Percentiles rank a stretch among this genome's conserved stretches.
Evolutionary conservation across 92 coral and sea anemone species (phyloP).

Genomic region (Actinernus sp.): DNA sequence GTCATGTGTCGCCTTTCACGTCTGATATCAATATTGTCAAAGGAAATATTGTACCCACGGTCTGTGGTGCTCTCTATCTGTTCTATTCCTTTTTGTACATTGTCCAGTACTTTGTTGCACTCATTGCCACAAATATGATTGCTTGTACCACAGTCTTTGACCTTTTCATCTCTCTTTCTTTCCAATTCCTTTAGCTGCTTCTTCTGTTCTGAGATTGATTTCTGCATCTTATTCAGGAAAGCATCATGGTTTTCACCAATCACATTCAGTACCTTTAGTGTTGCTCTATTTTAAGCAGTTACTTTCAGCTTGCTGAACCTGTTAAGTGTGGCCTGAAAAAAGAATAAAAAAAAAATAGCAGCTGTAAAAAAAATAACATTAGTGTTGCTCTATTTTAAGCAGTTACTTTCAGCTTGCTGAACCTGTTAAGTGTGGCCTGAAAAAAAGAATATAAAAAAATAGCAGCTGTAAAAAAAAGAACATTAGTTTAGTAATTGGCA

Average conservation of each 20-base stretch:
- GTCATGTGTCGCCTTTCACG: conserved; percentile 4
- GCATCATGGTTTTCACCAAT: neutral
- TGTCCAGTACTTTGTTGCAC: neutral
- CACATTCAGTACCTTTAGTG: neutral
- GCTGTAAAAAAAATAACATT: too few relatives aligned
- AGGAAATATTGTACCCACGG: conserved; percentile 8
- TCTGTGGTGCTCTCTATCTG: neutral
- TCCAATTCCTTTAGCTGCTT: neutral
- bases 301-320: conserved; percentile 9
- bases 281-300: too few relatives aligned
- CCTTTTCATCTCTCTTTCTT: conserved; percentile 5
- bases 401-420: too few relatives aligned
- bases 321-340: conserved; percentile 3
- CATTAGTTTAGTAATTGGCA: too few relatives aligned
- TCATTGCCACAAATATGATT: conserved; percentile 5
- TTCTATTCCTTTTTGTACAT: neutral
- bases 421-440: too few relatives aligned
- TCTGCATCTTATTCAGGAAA: neutral
- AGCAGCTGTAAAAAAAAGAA: too few relatives aligned
- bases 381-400: too few relatives aligned
- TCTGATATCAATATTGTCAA: conserved; percentile 12
- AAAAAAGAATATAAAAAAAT: too few relatives aligned
- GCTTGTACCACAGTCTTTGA: neutral
- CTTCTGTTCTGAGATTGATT: neutral
- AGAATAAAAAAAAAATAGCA: too few relatives aligned